Evolutionary conservation across 2,113 vertebrate genomes (phyloP), one percentile per base, ranked within the genome.

Genomic region (Bostrychus sinensis): DNA sequence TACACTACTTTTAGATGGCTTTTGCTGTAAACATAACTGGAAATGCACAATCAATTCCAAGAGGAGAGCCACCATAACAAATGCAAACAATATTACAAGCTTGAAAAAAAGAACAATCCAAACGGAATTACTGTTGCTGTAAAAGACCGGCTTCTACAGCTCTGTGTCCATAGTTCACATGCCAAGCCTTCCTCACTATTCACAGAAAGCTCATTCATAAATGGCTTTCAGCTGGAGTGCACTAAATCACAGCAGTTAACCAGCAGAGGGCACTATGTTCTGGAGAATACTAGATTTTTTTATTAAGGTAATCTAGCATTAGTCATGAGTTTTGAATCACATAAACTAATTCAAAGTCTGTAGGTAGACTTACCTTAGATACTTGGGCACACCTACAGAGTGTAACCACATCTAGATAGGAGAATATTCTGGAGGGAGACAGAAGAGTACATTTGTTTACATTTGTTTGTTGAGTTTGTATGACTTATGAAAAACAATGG

Each of bases 381-480:
- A 98, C 96, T 85, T 98, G 96, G 67, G 95, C 96, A 87, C 96
- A 98, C 76, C 95, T 92, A 85, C 96, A 98, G 70, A 98, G 89
- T 62, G 96, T 97, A 70, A 98, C 94, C 91, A 98, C 96, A 78
- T 98, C 96, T 87, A 98, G 88, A 87, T 96, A 98, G 87, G 96
- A 98, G 92, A 97, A 98, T 94, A 98, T 97, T 93, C 96, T 98
- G 80, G 61, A 80, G 82, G 85, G 61, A 90, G 34, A 28, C 20
- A 60, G 45, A 71, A 63, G 26, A 54, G 32, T n/a, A 25, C 8
- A 51, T 50, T 36, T 56, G 42, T 17, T 67, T 63, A 12, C n/a
- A n/a, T n/a, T n/a, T n/a, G n/a, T n/a, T n/a, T n/a, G n/a, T n/a
- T n/a, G n/a, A n/a, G n/a, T n/a, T n/a, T n/a, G n/a, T n/a, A n/a